These are phyloP conservation scores for Motacilla alba DNA, from an alignment of 2,113 vertebrate genomes.

Conservation along the genomic window DNA sequence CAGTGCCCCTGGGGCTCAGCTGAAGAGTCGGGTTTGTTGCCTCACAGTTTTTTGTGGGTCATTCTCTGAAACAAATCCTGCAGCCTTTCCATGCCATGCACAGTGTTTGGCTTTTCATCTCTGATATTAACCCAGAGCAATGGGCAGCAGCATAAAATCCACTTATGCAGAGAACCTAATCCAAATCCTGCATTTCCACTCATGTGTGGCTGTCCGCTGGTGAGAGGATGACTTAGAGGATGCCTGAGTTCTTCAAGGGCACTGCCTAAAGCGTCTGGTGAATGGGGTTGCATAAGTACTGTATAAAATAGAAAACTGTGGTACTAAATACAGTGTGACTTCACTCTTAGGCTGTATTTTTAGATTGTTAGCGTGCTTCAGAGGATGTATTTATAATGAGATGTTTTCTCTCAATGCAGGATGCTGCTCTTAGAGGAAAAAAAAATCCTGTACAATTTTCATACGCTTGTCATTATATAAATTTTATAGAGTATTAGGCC, in stretches of 20 bases:
- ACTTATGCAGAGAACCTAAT: background rate
- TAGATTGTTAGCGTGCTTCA: slow-evolving; percentile 8
- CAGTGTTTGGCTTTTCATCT: background rate
- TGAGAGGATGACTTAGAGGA: background rate
- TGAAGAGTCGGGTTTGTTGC: background rate
- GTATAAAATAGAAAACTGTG: background rate
- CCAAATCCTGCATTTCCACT: background rate
- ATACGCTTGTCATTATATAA: background rate
- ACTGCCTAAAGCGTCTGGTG: background rate
- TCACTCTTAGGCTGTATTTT: slow-evolving; percentile 25
- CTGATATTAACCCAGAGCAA: background rate
- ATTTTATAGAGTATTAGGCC: background rate
- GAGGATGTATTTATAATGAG: background rate
- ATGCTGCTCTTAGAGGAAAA: background rate
- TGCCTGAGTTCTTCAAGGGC: background rate
- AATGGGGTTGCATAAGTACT: background rate
- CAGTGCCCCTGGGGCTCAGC: background rate
- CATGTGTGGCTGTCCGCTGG: accelerated
- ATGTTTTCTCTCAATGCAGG: background rate
- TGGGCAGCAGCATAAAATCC: background rate
- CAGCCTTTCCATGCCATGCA: background rate
- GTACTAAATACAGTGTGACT: background rate
- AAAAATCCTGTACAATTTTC: background rate
- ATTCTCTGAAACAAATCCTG: background rate
- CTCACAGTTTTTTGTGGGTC: background rate